These are phyloP conservation scores for Psilopsiagon aymara DNA, from an alignment of 2,113 vertebrate species.

Conservation along the genomic window DNA sequence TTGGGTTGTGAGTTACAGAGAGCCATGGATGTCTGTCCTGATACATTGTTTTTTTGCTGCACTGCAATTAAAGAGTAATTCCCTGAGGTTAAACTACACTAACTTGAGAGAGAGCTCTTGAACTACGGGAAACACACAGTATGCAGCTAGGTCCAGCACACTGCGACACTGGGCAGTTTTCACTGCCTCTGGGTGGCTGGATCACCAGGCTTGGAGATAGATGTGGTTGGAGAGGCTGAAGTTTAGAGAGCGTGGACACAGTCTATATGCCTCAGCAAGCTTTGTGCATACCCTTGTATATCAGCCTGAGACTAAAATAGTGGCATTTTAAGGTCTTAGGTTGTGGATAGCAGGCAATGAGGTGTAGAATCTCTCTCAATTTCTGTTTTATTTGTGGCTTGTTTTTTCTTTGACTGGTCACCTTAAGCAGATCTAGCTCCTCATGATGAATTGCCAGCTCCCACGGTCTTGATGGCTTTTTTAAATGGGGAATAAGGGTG, in stretches of 20 bases:
- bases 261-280: neutral
- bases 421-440: neutral
- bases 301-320: neutral
- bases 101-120: neutral
- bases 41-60: neutral
- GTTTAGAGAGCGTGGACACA: neutral
- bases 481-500: neutral
- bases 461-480: neutral
- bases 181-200: neutral
- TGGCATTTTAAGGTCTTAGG: neutral
- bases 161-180: accelerated
- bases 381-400: neutral
- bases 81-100: neutral
- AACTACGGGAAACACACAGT: neutral
- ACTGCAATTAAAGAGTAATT: neutral
- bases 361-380: neutral
- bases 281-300: neutral
- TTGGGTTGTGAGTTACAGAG: neutral
- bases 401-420: neutral
- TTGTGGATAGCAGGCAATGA: neutral
- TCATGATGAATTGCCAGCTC: neutral
- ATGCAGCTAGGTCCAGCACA: neutral
- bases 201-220: neutral
- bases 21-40: neutral
- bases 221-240: neutral